Evolutionary conservation across 1,140 invertebrate genomes (phyloP).

Genomic region (Drosophila willistoni): DNA sequence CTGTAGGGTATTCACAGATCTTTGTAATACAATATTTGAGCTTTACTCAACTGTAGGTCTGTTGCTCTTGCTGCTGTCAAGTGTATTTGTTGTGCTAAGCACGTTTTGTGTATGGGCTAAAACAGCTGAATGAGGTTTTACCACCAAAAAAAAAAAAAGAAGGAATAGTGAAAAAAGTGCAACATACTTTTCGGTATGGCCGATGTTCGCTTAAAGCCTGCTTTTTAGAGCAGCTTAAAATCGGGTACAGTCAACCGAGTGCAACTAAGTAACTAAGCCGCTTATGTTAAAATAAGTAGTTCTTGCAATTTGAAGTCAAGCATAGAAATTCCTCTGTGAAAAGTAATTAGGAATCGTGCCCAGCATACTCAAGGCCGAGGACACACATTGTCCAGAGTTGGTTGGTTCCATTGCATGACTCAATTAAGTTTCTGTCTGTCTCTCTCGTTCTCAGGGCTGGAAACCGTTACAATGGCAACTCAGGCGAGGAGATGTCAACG

Average conservation of each 20-base stretch:
- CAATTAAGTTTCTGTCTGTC: neutral
- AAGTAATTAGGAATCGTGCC: constrained; percentile 9
- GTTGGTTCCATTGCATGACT: neutral
- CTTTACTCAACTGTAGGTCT: neutral
- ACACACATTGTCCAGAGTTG: constrained; percentile 6
- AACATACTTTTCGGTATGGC: constrained; percentile 8
- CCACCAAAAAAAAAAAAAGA: constrained; percentile 6
- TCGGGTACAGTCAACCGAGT: constrained; percentile 7
- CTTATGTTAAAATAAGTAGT: constrained; percentile 8
- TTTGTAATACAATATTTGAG: neutral
- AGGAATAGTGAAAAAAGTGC: neutral
- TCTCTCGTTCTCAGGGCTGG: neutral
- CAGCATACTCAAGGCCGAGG: neutral
- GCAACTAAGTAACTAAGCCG: constrained; percentile 14
- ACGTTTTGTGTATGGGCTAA: constrained; percentile 27
- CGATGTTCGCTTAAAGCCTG: constrained; percentile 5
- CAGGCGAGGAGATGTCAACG: constrained; percentile 10
- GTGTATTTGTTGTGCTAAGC: constrained; percentile 27
- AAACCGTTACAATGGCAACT: constrained; percentile 1
- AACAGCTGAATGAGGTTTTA: constrained; percentile 18
- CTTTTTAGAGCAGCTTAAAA: constrained; percentile 18
- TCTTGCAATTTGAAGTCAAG: constrained; percentile 14
- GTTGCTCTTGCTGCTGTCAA: constrained; percentile 14
- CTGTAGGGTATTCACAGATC: neutral
- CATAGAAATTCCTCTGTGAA: constrained; percentile 4